phyloP scores from a whole-genome alignment of 2,888 invertebrate genomes.

The Callinectes sapidus region DNA sequence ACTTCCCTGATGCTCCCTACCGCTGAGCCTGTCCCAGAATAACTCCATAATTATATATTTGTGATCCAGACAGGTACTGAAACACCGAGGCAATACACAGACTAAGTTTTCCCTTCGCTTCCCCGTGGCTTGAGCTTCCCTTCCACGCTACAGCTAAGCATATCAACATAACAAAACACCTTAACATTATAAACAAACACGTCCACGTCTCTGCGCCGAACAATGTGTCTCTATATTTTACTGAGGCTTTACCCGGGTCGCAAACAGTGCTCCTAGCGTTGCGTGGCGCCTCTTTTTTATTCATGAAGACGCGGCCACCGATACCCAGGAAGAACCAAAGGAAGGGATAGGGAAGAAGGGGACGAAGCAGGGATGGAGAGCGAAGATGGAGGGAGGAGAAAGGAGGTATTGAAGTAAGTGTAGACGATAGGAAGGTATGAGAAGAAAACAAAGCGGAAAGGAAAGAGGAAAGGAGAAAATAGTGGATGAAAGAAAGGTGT shows the following conservation, averaged over 20 bases:
- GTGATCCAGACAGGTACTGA: no score
- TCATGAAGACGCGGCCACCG: neutral
- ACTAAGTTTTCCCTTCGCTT: no score
- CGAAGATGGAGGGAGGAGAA: neutral
- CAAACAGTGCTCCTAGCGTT: neutral
- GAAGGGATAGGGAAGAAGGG: neutral
- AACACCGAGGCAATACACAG: no score
- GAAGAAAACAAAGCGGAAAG: neutral
- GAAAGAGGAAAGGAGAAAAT: neutral
- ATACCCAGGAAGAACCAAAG: neutral
- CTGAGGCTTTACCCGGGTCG: neutral
- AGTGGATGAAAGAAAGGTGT: neutral
- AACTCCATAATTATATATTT: no score
- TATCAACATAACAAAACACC: neutral
- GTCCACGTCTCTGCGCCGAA: neutral
- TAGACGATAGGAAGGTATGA: neutral
- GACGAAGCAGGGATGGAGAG: neutral
- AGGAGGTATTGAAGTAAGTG: neutral
- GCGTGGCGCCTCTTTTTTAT: neutral
- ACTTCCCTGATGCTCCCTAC: no score
- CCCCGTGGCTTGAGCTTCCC: neutral
- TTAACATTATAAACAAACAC: neutral
- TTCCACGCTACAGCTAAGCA: neutral
- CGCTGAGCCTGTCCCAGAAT: no score
- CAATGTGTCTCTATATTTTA: neutral